Evolutionary conservation across 2,113 vertebrate species (phyloP), one percentile per base, ranked within the genome.

Genomic region (Onychostruthus taczanowskii): DNA sequence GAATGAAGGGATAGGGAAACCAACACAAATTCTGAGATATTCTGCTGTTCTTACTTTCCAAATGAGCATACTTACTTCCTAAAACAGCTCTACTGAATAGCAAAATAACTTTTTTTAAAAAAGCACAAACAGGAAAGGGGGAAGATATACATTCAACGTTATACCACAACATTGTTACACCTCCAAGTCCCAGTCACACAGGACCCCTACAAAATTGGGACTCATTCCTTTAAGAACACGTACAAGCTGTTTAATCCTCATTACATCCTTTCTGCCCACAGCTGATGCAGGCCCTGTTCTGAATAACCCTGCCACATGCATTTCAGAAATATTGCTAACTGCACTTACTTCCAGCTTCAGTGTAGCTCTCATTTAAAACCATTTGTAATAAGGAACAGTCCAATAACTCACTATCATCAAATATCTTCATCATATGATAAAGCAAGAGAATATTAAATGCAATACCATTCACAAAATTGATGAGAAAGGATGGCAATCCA

Each of bases 251-350:
- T 80, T 44, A 19, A 28, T 43, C 39, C 39, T 37, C 46, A 61
- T 75, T 44, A 68, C 67, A 75, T n/a, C 37, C 77, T 81, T 50
- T 30, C 18, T 55, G 77, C 39, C 67, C 10, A 0, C 35, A 85
- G 41, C 5, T 0, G 0, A 43, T 6, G 13, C 2, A 1, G 1
- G 0, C 9, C 7, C 19, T 7, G 0, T 35, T 78, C 39, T n/a
- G 44, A 92, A 63, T 9, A 59, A 2, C 10, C 7, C 6, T 26
- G 7, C 17, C 24, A 17, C 41, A 23, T 0, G 8, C n/a, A 31
- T 41, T 76, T 72, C 85, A 61, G 39, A 61, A 79, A 19, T 33
- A 58, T 1, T 75, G 19, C 22, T 56, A 81, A 72, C n/a, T 72
- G 52, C 22, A 37, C 2, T 2, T 43, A 39, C 22, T 72, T 59